Evolutionary conservation across 1,140 invertebrate species (phyloP).

Genomic region (Anthonomus grandis): DNA sequence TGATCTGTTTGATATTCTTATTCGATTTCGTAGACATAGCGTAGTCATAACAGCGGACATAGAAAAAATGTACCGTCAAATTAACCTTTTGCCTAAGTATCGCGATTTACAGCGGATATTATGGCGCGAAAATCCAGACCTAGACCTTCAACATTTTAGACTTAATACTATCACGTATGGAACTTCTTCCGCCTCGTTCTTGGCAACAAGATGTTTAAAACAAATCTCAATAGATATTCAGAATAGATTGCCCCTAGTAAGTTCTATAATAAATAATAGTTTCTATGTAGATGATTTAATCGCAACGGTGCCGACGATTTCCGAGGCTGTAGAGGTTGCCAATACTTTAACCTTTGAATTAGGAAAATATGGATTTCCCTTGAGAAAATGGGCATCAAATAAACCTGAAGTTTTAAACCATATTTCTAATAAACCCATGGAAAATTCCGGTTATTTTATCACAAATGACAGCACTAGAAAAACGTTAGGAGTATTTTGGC

Average conservation of each 20-base stretch:
- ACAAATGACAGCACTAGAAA: neutral
- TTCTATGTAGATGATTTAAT: conserved; percentile 23
- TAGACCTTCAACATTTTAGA: conserved; percentile 18
- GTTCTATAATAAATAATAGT: conserved; percentile 8
- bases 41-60: conserved; percentile 3
- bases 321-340: neutral
- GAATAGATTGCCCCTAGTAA: neutral
- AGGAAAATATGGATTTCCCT: neutral
- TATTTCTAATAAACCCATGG: no score
- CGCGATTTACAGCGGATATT: conserved; percentile 26
- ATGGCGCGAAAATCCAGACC: conserved; percentile 16
- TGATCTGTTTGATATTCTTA: conserved; percentile 32
- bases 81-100: conserved; percentile 2
- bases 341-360: neutral
- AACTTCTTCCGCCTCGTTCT: conserved; percentile 35
- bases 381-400: conserved; percentile 18
- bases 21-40: conserved; percentile 34
- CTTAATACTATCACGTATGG: conserved; percentile 35
- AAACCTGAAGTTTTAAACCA: neutral
- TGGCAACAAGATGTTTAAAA: neutral
- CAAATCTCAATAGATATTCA: neutral
- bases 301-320: neutral
- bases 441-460: neutral
- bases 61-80: conserved; percentile 9
- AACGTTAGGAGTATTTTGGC: conserved; percentile 7